Evolutionary conservation across 2,888 invertebrate species (phyloP).

Genomic region (Athalia rosae): DNA sequence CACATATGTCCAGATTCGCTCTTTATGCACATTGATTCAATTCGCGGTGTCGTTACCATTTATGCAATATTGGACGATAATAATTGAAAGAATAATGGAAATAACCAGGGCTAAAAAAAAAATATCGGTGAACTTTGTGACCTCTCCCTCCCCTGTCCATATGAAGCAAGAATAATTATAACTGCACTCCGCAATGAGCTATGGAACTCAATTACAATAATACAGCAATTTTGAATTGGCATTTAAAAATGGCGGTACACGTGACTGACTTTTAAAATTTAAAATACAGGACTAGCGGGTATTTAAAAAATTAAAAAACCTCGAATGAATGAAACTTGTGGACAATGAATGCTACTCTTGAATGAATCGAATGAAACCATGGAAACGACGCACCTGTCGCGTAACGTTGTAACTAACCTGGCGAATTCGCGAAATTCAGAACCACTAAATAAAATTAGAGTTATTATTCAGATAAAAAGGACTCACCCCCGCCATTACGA

Average conservation of each 20-base stretch:
- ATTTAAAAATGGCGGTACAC: not conserved
- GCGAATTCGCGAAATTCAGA: not conserved
- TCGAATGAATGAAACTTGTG: not conserved
- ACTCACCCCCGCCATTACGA: slow-evolving; percentile 12
- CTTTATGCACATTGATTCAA: not conserved
- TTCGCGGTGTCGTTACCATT: not conserved
- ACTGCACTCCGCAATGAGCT: not conserved
- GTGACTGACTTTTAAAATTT: not conserved
- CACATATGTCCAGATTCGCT: not conserved
- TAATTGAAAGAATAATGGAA: slow-evolving; percentile 16
- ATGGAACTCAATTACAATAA: not conserved
- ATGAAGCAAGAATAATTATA: slow-evolving; percentile 4
- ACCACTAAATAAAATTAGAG: not conserved
- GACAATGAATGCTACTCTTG: not conserved
- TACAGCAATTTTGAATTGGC: not conserved
- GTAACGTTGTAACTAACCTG: slow-evolving; percentile 20
- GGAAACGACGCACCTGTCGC: slow-evolving; percentile 11
- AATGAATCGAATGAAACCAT: not conserved
- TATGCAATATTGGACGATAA: slow-evolving; percentile 8
- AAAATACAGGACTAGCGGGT: not conserved
- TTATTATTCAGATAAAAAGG: not conserved
- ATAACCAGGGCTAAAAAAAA: slow-evolving; percentile 18
- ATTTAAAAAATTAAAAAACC: not conserved
- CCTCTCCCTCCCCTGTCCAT: not conserved
- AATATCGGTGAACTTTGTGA: slow-evolving; percentile 2